Percentiles rank a stretch among this genome's conserved stretches.
These are phyloP conservation scores for Echiichthys vipera DNA, from an alignment of 2,797 vertebrate species.

Conservation along the genomic window DNA sequence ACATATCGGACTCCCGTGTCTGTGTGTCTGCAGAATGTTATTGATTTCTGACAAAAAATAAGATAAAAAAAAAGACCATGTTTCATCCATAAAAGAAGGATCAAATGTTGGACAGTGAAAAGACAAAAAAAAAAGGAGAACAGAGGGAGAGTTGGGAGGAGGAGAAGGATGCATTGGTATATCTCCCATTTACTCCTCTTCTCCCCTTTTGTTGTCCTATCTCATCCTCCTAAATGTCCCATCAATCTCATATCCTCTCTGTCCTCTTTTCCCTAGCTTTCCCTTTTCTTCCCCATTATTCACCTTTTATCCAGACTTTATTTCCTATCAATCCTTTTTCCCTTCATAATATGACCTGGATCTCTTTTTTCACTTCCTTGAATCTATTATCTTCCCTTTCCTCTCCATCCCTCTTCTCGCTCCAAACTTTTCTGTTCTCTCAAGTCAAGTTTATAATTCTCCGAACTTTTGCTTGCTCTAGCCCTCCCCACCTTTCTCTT, in stretches of 20 bases:
- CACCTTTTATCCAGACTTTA: neutral
- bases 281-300: neutral
- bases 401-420: too few relatives aligned
- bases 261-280: neutral
- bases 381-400: neutral
- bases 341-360: neutral
- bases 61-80: constrained; percentile 67
- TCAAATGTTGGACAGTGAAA: constrained; percentile 65
- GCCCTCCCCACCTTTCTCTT: neutral
- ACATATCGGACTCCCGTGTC: constrained; percentile 70
- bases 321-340: neutral
- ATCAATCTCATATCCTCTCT: neutral
- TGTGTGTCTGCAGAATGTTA: constrained; percentile 72
- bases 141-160: neutral
- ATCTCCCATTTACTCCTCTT: constrained; percentile 4
- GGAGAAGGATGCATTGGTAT: neutral
- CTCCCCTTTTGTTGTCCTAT: neutral
- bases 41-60: constrained; percentile 82
- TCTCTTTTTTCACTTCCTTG: neutral
- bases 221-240: neutral
- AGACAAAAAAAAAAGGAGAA: constrained; percentile 22
- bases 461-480: neutral
- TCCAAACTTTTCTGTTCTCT: neutral
- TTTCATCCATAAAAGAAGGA: constrained; percentile 79
- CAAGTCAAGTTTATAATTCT: too few relatives aligned